These are phyloP conservation scores for Zootoca vivipara DNA, from an alignment of 2,113 vertebrate genomes.

Conservation along the genomic window DNA sequence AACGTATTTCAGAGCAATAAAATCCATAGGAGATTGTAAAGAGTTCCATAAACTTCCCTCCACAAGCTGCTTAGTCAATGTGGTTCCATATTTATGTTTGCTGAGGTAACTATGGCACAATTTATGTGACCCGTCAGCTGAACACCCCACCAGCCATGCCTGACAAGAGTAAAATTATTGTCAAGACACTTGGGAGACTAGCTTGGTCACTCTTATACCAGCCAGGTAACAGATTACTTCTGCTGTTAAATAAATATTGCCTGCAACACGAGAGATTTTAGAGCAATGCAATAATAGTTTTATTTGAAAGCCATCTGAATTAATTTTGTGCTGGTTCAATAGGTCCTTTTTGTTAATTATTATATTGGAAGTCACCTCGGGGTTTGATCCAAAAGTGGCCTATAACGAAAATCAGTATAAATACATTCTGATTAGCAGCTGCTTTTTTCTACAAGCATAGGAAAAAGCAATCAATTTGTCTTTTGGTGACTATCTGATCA, in stretches of 20 bases:
- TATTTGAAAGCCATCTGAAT: background rate
- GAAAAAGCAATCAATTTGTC: conserved; percentile 15
- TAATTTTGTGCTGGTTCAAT: too few relatives aligned
- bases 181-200: background rate
- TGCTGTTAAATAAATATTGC: background rate
- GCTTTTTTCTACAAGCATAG: conserved; percentile 27
- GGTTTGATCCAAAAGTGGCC: too few relatives aligned
- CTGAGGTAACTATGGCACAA: background rate
- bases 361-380: too few relatives aligned
- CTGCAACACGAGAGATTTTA: background rate
- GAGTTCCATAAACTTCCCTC: background rate
- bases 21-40: background rate
- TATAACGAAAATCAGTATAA: too few relatives aligned
- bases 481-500: conserved; percentile 48
- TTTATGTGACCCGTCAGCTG: background rate
- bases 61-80: background rate
- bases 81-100: background rate
- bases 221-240: background rate
- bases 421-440: background rate
- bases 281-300: too few relatives aligned
- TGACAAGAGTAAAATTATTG: background rate
- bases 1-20: background rate
- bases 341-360: too few relatives aligned
- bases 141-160: background rate
- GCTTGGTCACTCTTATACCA: background rate